Conservation (phyloP, 1,140 invertebrate species). For the Euura lappo region DNA sequence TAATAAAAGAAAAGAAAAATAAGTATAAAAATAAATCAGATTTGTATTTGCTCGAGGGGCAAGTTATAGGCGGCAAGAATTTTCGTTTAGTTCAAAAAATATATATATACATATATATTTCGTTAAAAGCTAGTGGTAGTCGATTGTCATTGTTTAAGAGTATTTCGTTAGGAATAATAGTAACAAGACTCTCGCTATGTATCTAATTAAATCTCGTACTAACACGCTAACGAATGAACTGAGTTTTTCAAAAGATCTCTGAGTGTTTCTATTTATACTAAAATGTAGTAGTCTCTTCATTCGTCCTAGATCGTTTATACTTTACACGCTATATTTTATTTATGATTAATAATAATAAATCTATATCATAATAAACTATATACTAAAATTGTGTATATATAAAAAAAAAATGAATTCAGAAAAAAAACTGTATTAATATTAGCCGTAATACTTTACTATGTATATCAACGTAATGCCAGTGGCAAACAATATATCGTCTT, state of each 20-base stretch:
- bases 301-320: background rate
- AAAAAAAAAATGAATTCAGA: background rate
- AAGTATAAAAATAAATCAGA: background rate
- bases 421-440: background rate
- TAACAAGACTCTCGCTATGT: background rate
- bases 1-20: background rate
- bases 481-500: slow-evolving; percentile 1
- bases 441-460: background rate
- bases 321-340: background rate
- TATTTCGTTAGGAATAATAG: background rate
- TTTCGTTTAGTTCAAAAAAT: background rate
- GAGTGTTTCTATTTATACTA: background rate
- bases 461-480: background rate
- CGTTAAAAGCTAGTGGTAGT: too few relatives aligned
- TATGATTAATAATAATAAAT: background rate
- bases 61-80: background rate
- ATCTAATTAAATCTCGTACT: background rate
- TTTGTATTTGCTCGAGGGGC: background rate
- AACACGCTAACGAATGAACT: background rate
- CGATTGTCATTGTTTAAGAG: background rate
- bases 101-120: background rate
- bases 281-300: background rate
- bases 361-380: background rate
- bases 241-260: background rate
- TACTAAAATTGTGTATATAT: slow-evolving; percentile 1